Evolutionary conservation across 2,888 invertebrate genomes (phyloP).

Genomic region (Argyra leucocephala): DNA sequence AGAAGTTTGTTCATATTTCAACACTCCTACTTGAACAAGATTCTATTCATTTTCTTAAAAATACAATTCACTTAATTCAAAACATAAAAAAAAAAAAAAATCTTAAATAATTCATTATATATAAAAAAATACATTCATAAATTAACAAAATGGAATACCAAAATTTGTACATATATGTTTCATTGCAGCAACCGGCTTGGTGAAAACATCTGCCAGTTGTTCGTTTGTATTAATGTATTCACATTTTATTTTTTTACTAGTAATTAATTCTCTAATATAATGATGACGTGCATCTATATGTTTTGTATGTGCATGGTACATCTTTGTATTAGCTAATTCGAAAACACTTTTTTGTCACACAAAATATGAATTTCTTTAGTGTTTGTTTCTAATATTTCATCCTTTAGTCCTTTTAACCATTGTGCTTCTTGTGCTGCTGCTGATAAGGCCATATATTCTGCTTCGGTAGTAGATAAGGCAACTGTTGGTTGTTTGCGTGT

Average conservation of each 20-base stretch:
- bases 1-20: too few species aligned
- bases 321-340: not conserved
- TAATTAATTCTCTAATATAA: conserved; percentile 5
- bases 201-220: conserved; percentile 8
- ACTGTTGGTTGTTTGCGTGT: conserved; percentile 12
- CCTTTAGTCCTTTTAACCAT: too few species aligned
- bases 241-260: not conserved
- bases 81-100: too few species aligned
- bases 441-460: not conserved
- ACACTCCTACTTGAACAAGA: too few species aligned
- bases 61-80: too few species aligned
- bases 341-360: conserved; percentile 11
- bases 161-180: not conserved
- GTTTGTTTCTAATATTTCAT: not conserved
- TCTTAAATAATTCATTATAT: too few species aligned
- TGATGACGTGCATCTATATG: conserved; percentile 13
- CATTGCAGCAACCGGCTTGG: not conserved
- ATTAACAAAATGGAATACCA: not conserved
- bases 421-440: too few species aligned
- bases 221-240: not conserved
- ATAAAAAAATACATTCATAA: too few species aligned
- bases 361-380: conserved; percentile 2
- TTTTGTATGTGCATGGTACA: conserved; percentile 9
- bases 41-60: too few species aligned
- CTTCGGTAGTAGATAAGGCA: conserved; percentile 14